Evolutionary conservation across 2,797 vertebrate genomes (phyloP), one percentile per base, ranked within the genome.

Genomic region (Ceyx erithaca): DNA sequence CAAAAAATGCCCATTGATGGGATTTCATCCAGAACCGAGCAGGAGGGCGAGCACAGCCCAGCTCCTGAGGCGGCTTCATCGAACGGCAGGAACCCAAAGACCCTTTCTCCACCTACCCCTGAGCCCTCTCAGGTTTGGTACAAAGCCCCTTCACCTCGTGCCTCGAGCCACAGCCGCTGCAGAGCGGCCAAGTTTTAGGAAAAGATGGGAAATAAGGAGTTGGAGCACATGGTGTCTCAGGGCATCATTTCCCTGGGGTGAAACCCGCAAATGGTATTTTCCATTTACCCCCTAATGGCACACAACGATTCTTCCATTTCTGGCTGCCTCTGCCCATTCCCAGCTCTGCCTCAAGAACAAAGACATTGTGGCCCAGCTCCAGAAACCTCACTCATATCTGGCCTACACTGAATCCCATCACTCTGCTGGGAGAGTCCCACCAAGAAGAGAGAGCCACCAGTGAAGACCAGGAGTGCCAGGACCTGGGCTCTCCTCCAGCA

Each of bases 281-380:
- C 37, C 52, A 61, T 69, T 91, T 90, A 90, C 70, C 57, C 59
- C 73, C 25, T n/a, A 48, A 49, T 3, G 10, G 76, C 58, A 80
- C 46, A 49, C 0, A 14, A 46, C 0, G 2, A 55, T 89, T 70
- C 85, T 85, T 71, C 72, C 9, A 0, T 23, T 79, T n/a, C 91
- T 90, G 57, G 41, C 68, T 90, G 68, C 12, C 40, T 87, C 84
- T 90, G 85, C 90, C 94, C 94, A 80, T 80, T 80, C 82, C 62
- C 59, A 90, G 79, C 66, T 78, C 84, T 81, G 90, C 86, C 83
- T 93, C 62, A 93, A 96, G 94, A 95, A 94, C 94, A 96, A 95
- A 96, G 95, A 95, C 93, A 90, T 69, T 89, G 63, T 14, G 41
- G 85, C 88, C 90, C 84, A 85, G 84, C 88, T 89, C 76, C 62